A percentile compares a stretch with the other conserved stretches of the same genome.
These are phyloP conservation scores for Baronia brevicornis DNA, from an alignment of 2,888 invertebrate species.

Conservation along the genomic window DNA sequence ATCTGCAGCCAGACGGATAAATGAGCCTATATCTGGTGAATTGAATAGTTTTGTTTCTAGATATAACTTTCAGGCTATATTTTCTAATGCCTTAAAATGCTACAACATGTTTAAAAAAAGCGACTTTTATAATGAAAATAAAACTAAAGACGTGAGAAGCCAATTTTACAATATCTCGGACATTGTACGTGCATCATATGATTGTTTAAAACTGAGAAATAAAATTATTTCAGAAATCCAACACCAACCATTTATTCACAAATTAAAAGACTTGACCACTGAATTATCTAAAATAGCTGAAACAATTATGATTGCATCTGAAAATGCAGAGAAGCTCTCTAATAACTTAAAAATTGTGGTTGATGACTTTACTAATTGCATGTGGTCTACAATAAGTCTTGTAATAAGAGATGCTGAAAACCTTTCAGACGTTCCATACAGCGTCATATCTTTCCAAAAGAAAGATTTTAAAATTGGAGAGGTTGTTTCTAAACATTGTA, in stretches of 20 bases:
- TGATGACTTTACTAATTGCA: conserved; percentile 51
- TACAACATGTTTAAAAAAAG: conserved; percentile 57
- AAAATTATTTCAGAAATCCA: conserved; percentile 59
- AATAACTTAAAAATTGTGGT: conserved; percentile 37
- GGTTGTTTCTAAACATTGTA: conserved; percentile 47
- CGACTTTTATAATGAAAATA: conserved; percentile 50
- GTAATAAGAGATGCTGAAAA: conserved; percentile 49
- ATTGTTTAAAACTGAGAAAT: conserved; percentile 71
- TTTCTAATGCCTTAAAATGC: conserved; percentile 57
- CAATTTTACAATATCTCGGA: conserved; percentile 30
- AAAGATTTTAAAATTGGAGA: conserved; percentile 66
- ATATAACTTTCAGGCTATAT: conserved; percentile 53
- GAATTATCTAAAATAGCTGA: conserved; percentile 61
- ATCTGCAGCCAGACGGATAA: conserved; percentile 61
- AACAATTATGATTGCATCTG: conserved; percentile 49
- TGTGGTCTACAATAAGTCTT: conserved; percentile 60
- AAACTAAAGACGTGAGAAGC: conserved; percentile 57
- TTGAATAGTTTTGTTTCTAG: conserved; percentile 55
- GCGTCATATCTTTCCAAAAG: conserved; percentile 64
- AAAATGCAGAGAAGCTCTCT: conserved; percentile 49
- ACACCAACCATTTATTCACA: conserved; percentile 57
- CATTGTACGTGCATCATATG: conserved; percentile 74
- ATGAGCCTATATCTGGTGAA: conserved; percentile 51
- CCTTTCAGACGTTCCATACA: conserved; percentile 54
- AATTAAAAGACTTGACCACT: conserved; percentile 55